Evolutionary conservation across 2,113 vertebrate species (phyloP).

Genomic region (Ivindomyrus marchei): DNA sequence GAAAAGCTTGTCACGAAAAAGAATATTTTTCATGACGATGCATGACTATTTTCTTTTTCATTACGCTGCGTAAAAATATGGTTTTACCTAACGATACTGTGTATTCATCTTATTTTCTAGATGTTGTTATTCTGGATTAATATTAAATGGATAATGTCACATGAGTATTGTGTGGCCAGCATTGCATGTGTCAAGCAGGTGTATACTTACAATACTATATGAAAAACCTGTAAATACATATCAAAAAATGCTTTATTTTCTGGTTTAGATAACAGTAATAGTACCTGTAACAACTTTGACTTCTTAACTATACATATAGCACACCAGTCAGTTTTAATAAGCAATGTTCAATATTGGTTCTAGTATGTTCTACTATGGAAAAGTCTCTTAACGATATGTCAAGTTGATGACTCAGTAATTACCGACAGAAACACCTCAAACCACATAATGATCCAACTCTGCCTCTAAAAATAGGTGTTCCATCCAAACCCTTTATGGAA

Average conservation of each 20-base stretch:
- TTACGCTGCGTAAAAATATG: background rate
- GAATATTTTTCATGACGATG: background rate
- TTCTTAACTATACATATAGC: background rate
- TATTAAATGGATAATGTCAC: background rate
- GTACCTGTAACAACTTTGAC: background rate
- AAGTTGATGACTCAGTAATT: background rate
- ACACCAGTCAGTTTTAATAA: background rate
- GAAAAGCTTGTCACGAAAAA: background rate
- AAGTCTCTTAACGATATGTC: background rate
- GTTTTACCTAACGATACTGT: background rate
- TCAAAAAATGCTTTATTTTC: background rate
- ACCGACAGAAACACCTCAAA: background rate
- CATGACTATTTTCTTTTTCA: background rate
- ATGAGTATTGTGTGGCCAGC: background rate
- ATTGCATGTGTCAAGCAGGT: background rate
- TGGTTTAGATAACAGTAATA: background rate
- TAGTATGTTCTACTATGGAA: background rate
- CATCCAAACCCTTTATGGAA: background rate
- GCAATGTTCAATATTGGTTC: background rate
- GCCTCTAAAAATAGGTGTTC: background rate
- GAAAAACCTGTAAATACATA: background rate
- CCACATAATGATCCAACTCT: background rate
- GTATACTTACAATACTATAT: background rate
- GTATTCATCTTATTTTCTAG: background rate
- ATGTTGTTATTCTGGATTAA: background rate